Conservation (phyloP, 2,113 vertebrate species). For the Peromyscus leucopus region DNA sequence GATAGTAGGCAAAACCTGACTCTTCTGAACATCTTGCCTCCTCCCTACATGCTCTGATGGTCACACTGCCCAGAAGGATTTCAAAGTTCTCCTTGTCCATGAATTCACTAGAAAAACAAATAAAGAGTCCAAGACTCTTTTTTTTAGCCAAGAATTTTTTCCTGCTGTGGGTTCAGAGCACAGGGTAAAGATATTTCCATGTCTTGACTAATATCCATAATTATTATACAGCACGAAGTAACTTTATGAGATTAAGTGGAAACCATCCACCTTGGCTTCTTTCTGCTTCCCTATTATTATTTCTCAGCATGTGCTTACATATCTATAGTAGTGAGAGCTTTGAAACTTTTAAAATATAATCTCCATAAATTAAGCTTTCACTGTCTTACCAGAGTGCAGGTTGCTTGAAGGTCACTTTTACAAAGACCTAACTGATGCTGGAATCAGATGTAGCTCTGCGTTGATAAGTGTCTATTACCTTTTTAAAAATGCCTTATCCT, state of each 20-base stretch:
- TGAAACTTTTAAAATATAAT: constrained; percentile 56
- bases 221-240: constrained; percentile 59
- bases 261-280: constrained; percentile 38
- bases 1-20: background rate
- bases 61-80: background rate
- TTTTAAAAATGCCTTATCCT: background rate
- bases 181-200: constrained; percentile 14
- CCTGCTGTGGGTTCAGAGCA: background rate
- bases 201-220: constrained; percentile 35
- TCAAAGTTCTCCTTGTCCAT: background rate
- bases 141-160: background rate
- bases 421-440: background rate
- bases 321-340: constrained; percentile 45
- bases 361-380: constrained; percentile 29
- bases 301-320: constrained; percentile 51
- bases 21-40: background rate
- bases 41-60: background rate
- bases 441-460: constrained; percentile 9
- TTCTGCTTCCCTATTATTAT: constrained; percentile 49
- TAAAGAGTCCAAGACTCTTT: background rate
- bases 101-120: constrained; percentile 36
- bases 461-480: background rate
- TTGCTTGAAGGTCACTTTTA: constrained; percentile 47
- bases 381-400: background rate
- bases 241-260: constrained; percentile 40